A percentile compares a stretch with the other conserved stretches of the same genome.
Evolutionary conservation across 2,888 invertebrate genomes (phyloP).

Genomic region (Rhimphoctona megacephalus): DNA sequence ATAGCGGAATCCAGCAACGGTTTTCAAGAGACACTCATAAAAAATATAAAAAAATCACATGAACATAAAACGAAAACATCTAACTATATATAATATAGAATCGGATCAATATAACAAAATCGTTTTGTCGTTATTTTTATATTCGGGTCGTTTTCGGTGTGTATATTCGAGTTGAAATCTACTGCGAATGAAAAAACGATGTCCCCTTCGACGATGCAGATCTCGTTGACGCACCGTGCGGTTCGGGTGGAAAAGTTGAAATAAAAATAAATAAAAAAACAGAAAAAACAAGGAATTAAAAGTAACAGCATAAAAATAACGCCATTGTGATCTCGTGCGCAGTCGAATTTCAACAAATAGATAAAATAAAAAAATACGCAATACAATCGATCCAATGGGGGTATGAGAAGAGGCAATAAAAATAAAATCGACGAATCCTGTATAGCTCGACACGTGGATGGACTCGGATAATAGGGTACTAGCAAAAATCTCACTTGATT

Average conservation of each 20-base stretch:
- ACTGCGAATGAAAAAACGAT: slow-evolving; percentile 24
- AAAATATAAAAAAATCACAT: slow-evolving; percentile 9
- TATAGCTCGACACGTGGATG: slow-evolving; percentile 19
- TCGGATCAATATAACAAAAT: slow-evolving; percentile 21
- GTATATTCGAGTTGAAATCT: slow-evolving; percentile 7
- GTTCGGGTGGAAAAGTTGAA: slow-evolving; percentile 13
- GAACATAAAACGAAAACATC: neutral
- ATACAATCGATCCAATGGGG: slow-evolving; percentile 13
- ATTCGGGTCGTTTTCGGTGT: neutral
- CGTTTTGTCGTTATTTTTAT: slow-evolving; percentile 20
- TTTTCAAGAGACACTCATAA: neutral
- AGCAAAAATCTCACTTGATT: slow-evolving; percentile 36
- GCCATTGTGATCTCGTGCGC: slow-evolving; percentile 40
- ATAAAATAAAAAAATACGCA: slow-evolving; percentile 37
- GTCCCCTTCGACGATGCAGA: slow-evolving; percentile 29
- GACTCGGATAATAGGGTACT: slow-evolving; percentile 43
- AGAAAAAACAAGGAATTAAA: slow-evolving; percentile 31
- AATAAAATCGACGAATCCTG: slow-evolving; percentile 52
- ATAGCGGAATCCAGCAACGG: neutral
- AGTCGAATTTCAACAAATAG: slow-evolving; percentile 50
- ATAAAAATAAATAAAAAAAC: neutral
- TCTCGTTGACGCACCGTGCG: slow-evolving; percentile 49
- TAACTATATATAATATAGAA: neutral
- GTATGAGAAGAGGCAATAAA: slow-evolving; percentile 25
- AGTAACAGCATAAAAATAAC: slow-evolving; percentile 43